A percentile compares a stretch with the other conserved stretches of the same genome.
Evolutionary conservation across 2,888 invertebrate species (phyloP).

Genomic region (Eutolmus rufibarbis): DNA sequence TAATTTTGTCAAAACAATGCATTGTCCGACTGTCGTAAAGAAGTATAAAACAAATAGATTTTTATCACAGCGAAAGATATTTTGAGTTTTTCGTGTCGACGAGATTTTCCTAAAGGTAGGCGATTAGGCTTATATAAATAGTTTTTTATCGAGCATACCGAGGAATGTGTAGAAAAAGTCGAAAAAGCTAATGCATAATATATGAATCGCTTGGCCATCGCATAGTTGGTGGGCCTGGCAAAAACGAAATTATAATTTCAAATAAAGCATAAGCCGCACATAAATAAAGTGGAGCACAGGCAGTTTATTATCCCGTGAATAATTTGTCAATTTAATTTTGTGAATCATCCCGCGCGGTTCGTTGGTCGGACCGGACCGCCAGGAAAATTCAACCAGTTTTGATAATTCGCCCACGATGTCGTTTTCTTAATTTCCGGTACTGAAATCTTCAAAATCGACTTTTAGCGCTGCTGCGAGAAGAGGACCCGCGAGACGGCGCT

Average conservation of each 20-base stretch:
- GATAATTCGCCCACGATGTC: constrained; percentile 1
- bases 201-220: neutral
- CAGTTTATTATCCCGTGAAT: constrained; percentile 24
- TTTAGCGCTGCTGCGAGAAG: neutral
- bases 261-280: constrained; percentile 4
- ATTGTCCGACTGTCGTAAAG: neutral
- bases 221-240: neutral
- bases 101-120: neutral
- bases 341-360: neutral
- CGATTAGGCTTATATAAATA: constrained; percentile 14
- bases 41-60: neutral
- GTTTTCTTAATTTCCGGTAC: neutral
- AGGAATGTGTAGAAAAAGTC: neutral
- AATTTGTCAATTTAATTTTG: constrained; percentile 14
- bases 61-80: neutral
- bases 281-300: constrained; percentile 10
- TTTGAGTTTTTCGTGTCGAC: neutral
- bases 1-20: neutral
- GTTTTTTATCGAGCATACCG: neutral
- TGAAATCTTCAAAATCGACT: neutral
- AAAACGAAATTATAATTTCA: constrained; percentile 32
- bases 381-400: constrained; percentile 4
- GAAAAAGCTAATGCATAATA: neutral
- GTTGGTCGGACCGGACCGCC: neutral
- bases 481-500: neutral